A percentile compares a stretch with the other conserved stretches of the same genome.
phyloP scores from a whole-genome alignment of 2,888 invertebrate genomes.

The Phyllotreta cruciferae region DNA sequence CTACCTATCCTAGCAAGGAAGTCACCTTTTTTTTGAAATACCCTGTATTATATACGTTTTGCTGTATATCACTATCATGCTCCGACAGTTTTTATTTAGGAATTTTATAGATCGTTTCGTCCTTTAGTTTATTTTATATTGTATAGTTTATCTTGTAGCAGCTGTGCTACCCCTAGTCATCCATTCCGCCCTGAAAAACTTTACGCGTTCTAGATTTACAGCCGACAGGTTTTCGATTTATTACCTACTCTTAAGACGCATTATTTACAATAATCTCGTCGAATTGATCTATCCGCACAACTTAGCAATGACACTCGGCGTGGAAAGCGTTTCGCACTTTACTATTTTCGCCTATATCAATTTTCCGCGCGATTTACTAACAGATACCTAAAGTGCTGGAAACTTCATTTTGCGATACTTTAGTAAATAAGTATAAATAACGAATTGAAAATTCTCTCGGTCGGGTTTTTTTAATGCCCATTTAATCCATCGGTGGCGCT shows the following conservation, averaged over 20 bases:
- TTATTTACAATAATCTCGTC: slow-evolving; percentile 11
- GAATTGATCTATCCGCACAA: slow-evolving; percentile 19
- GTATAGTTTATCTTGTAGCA: slow-evolving; percentile 6
- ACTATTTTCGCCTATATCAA: too few relatives aligned
- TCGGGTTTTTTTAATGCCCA: neutral
- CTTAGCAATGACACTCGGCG: slow-evolving; percentile 7
- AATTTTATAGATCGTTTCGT: neutral
- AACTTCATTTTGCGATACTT: too few relatives aligned
- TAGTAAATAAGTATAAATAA: too few relatives aligned
- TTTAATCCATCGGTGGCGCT: neutral
- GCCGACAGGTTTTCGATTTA: slow-evolving; percentile 13
- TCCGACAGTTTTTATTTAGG: too few relatives aligned
- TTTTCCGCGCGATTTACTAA: too few relatives aligned
- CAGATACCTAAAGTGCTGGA: too few relatives aligned
- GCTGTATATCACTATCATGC: too few relatives aligned
- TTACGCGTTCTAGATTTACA: slow-evolving; percentile 6
- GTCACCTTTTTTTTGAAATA: too few relatives aligned
- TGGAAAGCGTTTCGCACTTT: neutral
- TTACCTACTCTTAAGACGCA: slow-evolving; percentile 6
- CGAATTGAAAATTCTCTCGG: neutral
- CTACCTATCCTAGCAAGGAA: too few relatives aligned
- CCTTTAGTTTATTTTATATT: slow-evolving; percentile 1
- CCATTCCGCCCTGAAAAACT: slow-evolving; percentile 5
- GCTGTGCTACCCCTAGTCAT: neutral
- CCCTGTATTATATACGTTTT: too few relatives aligned